Evolutionary conservation across 2,888 invertebrate species (phyloP).

Genomic region (Nymphalis polychloros): DNA sequence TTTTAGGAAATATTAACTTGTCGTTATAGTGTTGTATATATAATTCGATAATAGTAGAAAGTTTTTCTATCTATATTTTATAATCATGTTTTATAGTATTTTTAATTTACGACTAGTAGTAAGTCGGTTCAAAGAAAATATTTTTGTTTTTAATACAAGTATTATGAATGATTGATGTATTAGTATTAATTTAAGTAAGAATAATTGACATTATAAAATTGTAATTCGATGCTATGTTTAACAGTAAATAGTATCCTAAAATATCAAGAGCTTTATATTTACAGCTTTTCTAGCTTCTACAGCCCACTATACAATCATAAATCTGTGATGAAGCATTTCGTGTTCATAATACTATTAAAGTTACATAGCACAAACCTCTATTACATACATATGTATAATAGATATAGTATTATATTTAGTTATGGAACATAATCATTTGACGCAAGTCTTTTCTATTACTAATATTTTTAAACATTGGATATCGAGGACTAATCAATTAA

Average conservation of each 20-base stretch:
- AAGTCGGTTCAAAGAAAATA: too few relatives aligned
- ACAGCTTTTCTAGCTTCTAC: slow-evolving; percentile 51
- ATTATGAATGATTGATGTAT: too few relatives aligned
- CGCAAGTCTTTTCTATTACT: too few relatives aligned
- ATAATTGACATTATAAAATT: background rate
- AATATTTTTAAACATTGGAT: background rate
- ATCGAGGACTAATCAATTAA: background rate
- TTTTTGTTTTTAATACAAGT: too few relatives aligned
- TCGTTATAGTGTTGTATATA: too few relatives aligned
- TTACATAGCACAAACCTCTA: background rate
- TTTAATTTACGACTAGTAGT: too few relatives aligned
- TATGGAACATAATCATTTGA: background rate
- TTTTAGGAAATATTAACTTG: too few relatives aligned
- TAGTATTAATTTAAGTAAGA: background rate
- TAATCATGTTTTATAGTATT: too few relatives aligned
- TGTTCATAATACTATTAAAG: slow-evolving; percentile 3
- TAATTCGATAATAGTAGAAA: too few relatives aligned
- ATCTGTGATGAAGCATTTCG: slow-evolving; percentile 11
- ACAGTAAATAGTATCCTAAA: background rate
- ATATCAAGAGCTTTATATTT: slow-evolving; percentile 30
- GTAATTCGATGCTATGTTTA: background rate
- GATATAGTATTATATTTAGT: background rate
- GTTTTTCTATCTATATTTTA: too few relatives aligned
- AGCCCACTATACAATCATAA: slow-evolving; percentile 22
- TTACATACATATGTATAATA: background rate